These are phyloP conservation scores for Cynodonichthys magdalenae DNA, from an alignment of 2,797 vertebrate species.

Conservation along the genomic window DNA sequence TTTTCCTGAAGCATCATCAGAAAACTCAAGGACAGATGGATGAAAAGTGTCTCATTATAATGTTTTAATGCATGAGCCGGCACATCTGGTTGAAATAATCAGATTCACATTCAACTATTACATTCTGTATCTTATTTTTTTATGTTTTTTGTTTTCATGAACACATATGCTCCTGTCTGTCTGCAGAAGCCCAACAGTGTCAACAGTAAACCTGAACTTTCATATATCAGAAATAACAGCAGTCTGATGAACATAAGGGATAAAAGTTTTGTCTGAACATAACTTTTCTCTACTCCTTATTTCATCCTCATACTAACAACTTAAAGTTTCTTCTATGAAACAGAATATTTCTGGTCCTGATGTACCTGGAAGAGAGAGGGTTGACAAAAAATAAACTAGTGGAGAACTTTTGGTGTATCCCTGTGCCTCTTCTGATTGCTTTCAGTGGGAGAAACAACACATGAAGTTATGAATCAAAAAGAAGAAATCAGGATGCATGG, in stretches of 20 bases:
- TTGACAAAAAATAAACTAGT: too few relatives aligned
- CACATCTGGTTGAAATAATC: constrained; percentile 53
- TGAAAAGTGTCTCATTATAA: constrained; percentile 35
- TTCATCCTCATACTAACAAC: too few relatives aligned
- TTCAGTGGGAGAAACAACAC: neutral
- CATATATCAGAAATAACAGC: neutral
- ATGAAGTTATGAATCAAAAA: neutral
- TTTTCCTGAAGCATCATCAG: constrained; percentile 1
- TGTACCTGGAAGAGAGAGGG: too few relatives aligned
- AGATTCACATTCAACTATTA: constrained; percentile 21
- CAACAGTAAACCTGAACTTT: neutral
- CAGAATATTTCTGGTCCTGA: too few relatives aligned
- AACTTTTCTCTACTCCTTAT: too few relatives aligned
- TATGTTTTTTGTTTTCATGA: constrained; percentile 2
- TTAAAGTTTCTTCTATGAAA: too few relatives aligned
- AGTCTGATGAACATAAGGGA: neutral
- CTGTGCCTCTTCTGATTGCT: neutral
- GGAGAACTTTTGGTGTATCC: too few relatives aligned
- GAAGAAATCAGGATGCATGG: neutral
- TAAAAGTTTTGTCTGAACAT: neutral
- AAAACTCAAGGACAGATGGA: constrained; percentile 36
- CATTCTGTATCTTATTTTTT: constrained; percentile 20
- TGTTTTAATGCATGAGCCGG: constrained; percentile 25
- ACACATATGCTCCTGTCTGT: neutral
- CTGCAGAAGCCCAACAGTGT: neutral